Evolutionary conservation across 2,797 vertebrate species (phyloP).

Genomic region (Jordanella pulchra): DNA sequence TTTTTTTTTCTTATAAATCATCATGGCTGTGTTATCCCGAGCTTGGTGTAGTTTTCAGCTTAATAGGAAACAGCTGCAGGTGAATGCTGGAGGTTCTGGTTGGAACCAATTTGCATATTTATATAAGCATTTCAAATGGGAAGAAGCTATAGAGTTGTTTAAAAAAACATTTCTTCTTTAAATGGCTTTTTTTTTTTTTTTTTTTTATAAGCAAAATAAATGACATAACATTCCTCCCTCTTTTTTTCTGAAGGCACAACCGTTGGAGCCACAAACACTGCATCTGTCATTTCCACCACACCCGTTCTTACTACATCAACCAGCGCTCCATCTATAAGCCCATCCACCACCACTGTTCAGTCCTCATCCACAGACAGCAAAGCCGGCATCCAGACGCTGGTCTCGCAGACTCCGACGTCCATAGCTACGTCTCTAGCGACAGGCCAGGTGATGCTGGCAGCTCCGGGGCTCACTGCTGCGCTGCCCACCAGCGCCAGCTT

Average conservation of each 20-base stretch:
- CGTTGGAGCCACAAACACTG: slow-evolving; percentile 84
- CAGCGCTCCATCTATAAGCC: slow-evolving; percentile 89
- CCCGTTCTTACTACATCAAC: slow-evolving; percentile 85
- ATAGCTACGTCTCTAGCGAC: slow-evolving; percentile 84
- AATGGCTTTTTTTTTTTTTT: background rate
- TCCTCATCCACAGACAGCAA: slow-evolving; percentile 79
- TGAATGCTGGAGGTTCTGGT: background rate
- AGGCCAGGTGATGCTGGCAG: slow-evolving; percentile 94
- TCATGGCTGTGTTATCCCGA: background rate
- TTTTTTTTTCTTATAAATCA: background rate
- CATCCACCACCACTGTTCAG: slow-evolving; percentile 82
- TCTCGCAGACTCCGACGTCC: slow-evolving; percentile 87
- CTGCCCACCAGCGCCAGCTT: slow-evolving; percentile 92
- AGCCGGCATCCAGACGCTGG: slow-evolving; percentile 61
- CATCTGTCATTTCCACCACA: slow-evolving; percentile 94
- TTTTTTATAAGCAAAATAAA: no score
- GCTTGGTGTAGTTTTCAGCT: background rate
- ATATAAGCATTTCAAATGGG: background rate
- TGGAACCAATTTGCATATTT: background rate
- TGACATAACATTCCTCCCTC: background rate
- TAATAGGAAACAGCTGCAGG: background rate
- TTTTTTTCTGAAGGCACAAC: slow-evolving; percentile 83
- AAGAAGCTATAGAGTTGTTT: background rate
- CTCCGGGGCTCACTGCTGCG: slow-evolving; percentile 87
- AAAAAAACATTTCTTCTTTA: background rate